Percentiles rank a stretch among this genome's conserved stretches.
Conservation (phyloP, 2,888 invertebrate species). For the Dugesia japonica region DNA sequence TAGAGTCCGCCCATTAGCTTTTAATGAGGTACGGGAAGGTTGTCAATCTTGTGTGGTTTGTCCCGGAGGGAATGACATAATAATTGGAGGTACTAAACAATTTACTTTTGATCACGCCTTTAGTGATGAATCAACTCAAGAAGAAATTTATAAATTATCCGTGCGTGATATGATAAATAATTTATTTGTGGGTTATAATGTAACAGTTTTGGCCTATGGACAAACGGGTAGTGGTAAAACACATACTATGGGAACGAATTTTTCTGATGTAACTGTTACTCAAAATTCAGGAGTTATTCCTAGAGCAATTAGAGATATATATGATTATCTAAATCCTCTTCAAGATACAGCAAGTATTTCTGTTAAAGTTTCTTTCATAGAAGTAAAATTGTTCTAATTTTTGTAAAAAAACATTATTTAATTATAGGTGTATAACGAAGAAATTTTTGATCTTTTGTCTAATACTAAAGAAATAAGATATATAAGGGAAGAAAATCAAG, state of each 20-base stretch:
- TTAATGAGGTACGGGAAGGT: neutral
- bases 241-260: neutral
- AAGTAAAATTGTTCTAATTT: neutral
- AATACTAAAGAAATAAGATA: neutral
- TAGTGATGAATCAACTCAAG: neutral
- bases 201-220: neutral
- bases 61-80: neutral
- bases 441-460: neutral
- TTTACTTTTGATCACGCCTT: neutral
- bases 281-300: neutral
- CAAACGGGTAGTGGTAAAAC: neutral
- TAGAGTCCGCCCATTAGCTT: neutral
- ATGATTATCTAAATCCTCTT: neutral
- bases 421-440: neutral
- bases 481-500: slow-evolving; percentile 12
- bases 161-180: slow-evolving; percentile 1
- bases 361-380: neutral
- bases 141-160: neutral
- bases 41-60: neutral
- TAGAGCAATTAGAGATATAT: neutral
- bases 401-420: neutral
- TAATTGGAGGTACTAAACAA: neutral
- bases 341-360: neutral
- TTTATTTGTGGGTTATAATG: neutral
- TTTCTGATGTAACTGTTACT: neutral